Conservation (phyloP, 2,888 invertebrate genomes). For the Hanleya hanleyi region DNA sequence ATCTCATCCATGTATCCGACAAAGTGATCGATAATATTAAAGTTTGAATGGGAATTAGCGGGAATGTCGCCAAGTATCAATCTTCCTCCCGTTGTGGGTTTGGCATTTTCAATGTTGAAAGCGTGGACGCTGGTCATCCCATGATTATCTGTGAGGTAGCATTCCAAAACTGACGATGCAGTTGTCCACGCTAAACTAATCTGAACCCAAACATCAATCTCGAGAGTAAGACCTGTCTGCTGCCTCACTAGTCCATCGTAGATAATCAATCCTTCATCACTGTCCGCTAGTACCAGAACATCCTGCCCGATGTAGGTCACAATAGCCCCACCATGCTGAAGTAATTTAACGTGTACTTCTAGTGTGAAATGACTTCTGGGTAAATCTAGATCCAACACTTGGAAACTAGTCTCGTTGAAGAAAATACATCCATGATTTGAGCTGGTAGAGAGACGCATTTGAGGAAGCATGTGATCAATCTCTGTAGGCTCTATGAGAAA, state of each 20-base stretch:
- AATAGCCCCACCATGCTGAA: slow-evolving; percentile 40
- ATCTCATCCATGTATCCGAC: slow-evolving; percentile 52
- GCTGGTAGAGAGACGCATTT: not conserved
- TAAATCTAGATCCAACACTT: slow-evolving; percentile 29
- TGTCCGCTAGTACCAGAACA: slow-evolving; percentile 36
- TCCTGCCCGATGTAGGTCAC: slow-evolving; percentile 36
- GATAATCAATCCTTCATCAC: slow-evolving; percentile 30
- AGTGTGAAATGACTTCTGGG: slow-evolving; percentile 44
- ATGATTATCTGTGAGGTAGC: slow-evolving; percentile 39
- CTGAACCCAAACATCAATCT: slow-evolving; percentile 48
- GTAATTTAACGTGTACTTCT: slow-evolving; percentile 53
- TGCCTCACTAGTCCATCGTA: slow-evolving; percentile 15
- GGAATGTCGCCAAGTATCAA: slow-evolving; percentile 48
- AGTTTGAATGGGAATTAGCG: no score
- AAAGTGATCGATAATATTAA: slow-evolving; percentile 35
- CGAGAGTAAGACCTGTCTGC: slow-evolving; percentile 35
- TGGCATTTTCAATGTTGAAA: slow-evolving; percentile 24
- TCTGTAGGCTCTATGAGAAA: no score
- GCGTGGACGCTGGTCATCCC: slow-evolving; percentile 44
- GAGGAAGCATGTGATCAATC: no score
- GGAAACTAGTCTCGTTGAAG: not conserved
- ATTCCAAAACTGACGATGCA: slow-evolving; percentile 36
- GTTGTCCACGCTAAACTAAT: slow-evolving; percentile 45
- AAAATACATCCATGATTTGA: not conserved
- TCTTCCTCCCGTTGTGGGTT: slow-evolving; percentile 45